Percentiles rank a stretch among this genome's conserved stretches.
These are phyloP conservation scores for Cecidostiba fungosa DNA, from an alignment of 2,888 invertebrate species.

Conservation along the genomic window DNA sequence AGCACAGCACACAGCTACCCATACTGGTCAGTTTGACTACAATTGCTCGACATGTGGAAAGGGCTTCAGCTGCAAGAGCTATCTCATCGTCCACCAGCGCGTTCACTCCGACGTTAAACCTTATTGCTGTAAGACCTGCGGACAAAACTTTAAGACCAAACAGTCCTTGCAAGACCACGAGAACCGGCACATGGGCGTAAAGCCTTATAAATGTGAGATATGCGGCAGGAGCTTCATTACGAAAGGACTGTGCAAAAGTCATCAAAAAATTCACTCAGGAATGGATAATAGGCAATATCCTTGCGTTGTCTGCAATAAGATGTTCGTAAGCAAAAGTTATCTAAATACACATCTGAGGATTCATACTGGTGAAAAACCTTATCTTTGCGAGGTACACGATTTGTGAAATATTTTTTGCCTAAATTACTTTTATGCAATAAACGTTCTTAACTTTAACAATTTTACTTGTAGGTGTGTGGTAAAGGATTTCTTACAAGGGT, in stretches of 20 bases:
- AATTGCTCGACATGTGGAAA: constrained; percentile 84
- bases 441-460: not conserved
- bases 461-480: constrained; percentile 79
- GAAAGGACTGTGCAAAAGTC: constrained; percentile 83
- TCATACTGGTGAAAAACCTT: constrained; percentile 84
- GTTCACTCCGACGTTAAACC: constrained; percentile 84
- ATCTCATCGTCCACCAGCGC: constrained; percentile 83
- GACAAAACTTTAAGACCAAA: constrained; percentile 83
- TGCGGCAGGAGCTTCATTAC: constrained; percentile 84
- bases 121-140: constrained; percentile 83
- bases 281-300: constrained; percentile 83
- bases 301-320: constrained; percentile 83
- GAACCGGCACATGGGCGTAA: constrained; percentile 83
- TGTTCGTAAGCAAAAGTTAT: constrained; percentile 84
- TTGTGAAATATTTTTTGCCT: not conserved
- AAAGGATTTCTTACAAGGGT: constrained; percentile 84
- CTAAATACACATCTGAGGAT: constrained; percentile 83
- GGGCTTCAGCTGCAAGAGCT: constrained; percentile 84
- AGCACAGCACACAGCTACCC: constrained; percentile 84
- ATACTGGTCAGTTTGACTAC: constrained; percentile 83
- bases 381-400: constrained; percentile 81
- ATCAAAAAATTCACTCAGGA: constrained; percentile 83
- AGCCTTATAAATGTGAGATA: constrained; percentile 83
- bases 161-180: constrained; percentile 83
- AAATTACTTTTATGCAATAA: not conserved